phyloP scores from a whole-genome alignment of 2,113 vertebrate species.

The zebrafish (Danio rerio) region GRCz12tu NC_133194.1:787501-788000 shows the following conservation, averaged over 20 bases:
- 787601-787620: neutral
- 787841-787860: neutral
- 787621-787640: constrained; percentile 26
- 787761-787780: constrained; percentile 85
- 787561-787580: constrained; percentile 8
- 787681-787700: constrained; percentile 79
- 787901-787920: too few relatives aligned
- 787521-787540: constrained; percentile 47
- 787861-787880: neutral
- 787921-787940: too few relatives aligned
- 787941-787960: too few relatives aligned
- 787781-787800: constrained; percentile 78
- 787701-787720: constrained; percentile 80
- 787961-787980: too few relatives aligned
- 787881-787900: too few relatives aligned
- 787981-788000: too few relatives aligned
- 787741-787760: constrained; percentile 81
- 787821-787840: too few relatives aligned
- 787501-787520: constrained; percentile 36
- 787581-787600: constrained; percentile 56
- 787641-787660: neutral
- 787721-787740: constrained; percentile 85
- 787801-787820: constrained; percentile 53
- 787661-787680: neutral
- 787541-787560: constrained; percentile 42